Base-by-base conservation (phyloP, 2,888 invertebrate species). In the Morpho deidamia region DNA sequence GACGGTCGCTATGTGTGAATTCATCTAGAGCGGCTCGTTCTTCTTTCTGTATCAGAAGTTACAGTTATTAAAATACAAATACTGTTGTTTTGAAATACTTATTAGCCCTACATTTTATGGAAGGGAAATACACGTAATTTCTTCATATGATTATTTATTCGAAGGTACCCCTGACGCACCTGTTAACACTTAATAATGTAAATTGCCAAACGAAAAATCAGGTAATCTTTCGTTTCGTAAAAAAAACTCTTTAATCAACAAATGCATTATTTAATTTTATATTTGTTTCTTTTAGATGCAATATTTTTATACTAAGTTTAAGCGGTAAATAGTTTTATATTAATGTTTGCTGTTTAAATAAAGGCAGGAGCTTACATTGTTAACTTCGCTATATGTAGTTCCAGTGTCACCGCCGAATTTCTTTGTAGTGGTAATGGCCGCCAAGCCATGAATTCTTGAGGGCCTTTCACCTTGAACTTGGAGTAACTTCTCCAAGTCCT, bases 351-450 rank as follows among this genome's bases (percentile, higher is more conserved):
- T 23, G 11, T 12, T n/a, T n/a, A n/a, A n/a, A n/a, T n/a, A n/a
- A n/a, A n/a, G n/a, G n/a, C n/a, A 51, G 44, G 51, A 50, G 66
- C 78, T 75, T 58, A 88, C 90, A 63, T 78, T 81, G 49, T 83
- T 81, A 2, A 79, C 76, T 50, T 83, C 80, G 39, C 72, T 72
- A 51, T 81, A 66, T 0, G 79, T 75, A 10, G 79, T 74, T 1
- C 90, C 90, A 4, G 84, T 78, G 52, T 83, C 79, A 3, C 83
- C 85, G 1, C 90, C 90, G 56, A 89, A 90, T 59, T 78, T 81
- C 70, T 77, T 85, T 10, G 90, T 90, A 44, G 88, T 89, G 44
- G 90, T 87, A 62, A 88, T 87, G 53, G 90, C 79, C 1, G 90
- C 84, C 9, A 90, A 78, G 5, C 89, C 90, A 65, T 88, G 88